Evolutionary conservation across 2,888 invertebrate species (phyloP).

Genomic region (Trilocha varians): DNA sequence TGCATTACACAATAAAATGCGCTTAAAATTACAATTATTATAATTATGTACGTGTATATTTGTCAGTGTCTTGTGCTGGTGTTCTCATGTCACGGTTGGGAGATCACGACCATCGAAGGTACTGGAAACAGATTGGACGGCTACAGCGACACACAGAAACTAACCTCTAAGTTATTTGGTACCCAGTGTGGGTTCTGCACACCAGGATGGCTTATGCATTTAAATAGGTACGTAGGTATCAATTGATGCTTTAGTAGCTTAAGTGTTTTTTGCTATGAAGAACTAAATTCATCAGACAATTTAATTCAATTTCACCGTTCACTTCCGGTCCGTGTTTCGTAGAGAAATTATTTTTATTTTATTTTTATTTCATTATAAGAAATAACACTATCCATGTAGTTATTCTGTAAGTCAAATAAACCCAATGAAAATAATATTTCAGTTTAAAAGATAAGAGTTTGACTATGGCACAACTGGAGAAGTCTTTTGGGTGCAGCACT

Average conservation of each 20-base stretch:
- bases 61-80: constrained; percentile 66
- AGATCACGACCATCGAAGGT: constrained; percentile 81
- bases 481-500: constrained; percentile 83
- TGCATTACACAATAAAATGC: too few species aligned
- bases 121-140: constrained; percentile 75
- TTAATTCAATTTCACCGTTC: too few species aligned
- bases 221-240: constrained; percentile 66
- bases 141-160: constrained; percentile 76
- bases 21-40: neutral
- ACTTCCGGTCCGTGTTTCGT: too few species aligned
- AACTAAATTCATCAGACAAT: too few species aligned
- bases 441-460: constrained; percentile 68
- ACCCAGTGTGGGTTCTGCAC: constrained; percentile 84
- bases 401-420: too few species aligned
- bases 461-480: constrained; percentile 79
- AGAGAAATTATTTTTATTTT: constrained; percentile 5
- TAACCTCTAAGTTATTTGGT: constrained; percentile 75
- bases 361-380: neutral
- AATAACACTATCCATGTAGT: too few species aligned
- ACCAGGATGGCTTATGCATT: constrained; percentile 83
- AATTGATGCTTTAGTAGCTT: neutral
- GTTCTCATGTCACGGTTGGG: constrained; percentile 76
- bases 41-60: neutral
- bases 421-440: too few species aligned
- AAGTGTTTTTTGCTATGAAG: too few species aligned